Evolutionary conservation across 2,797 vertebrate genomes (phyloP).

Genomic region (Luscinia luscinia): DNA sequence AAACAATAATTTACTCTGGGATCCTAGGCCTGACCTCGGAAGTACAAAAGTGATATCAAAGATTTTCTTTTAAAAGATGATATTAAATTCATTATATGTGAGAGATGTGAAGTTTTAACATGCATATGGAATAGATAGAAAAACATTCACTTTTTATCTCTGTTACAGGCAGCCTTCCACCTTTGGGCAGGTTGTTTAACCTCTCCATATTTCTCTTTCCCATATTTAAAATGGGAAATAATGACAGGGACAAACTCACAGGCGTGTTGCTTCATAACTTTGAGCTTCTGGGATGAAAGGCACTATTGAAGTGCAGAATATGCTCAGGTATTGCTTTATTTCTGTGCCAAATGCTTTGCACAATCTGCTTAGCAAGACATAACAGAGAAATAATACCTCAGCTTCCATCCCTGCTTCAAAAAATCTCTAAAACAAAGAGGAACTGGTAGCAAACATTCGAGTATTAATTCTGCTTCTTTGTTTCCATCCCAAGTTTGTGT

Average conservation of each 20-base stretch:
- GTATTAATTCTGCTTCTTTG: background rate
- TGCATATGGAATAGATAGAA: background rate
- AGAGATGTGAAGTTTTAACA: background rate
- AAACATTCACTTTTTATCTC: background rate
- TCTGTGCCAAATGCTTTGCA: conserved; percentile 29
- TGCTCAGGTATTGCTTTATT: background rate
- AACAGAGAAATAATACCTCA: background rate
- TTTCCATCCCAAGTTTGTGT: background rate
- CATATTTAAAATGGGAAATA: conserved; percentile 20
- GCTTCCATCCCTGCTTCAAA: background rate
- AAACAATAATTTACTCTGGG: background rate
- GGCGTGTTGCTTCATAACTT: background rate
- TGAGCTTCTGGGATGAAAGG: conserved; percentile 48
- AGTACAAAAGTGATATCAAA: background rate
- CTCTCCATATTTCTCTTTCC: background rate
- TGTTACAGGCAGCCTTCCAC: background rate
- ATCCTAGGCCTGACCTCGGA: background rate
- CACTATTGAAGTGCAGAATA: conserved; percentile 26
- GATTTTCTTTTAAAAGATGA: background rate
- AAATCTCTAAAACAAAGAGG: conserved; percentile 4
- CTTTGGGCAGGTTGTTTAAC: conserved; percentile 4
- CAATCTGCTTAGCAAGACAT: background rate
- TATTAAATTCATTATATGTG: background rate
- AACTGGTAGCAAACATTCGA: background rate
- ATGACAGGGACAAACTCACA: conserved; percentile 6